A percentile compares a stretch with the other conserved stretches of the same genome.
Conservation (phyloP, 2,797 vertebrate species). For the Spatula versicolor region DNA sequence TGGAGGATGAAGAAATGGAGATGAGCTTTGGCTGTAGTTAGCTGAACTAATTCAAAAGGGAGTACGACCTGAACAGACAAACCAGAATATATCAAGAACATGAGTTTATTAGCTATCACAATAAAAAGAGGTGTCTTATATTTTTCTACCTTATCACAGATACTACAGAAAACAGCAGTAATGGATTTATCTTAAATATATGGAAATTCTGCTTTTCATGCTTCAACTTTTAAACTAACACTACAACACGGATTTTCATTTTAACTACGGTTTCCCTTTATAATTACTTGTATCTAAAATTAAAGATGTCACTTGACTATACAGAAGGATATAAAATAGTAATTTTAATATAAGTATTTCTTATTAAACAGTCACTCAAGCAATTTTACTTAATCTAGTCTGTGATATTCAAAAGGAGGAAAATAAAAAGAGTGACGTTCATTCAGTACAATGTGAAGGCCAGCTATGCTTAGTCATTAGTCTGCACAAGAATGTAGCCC, state of each 20-base stretch:
- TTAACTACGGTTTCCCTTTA: neutral
- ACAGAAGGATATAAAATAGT: neutral
- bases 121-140: neutral
- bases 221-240: neutral
- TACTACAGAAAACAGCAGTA: neutral
- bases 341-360: neutral
- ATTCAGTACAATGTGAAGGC: neutral
- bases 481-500: neutral
- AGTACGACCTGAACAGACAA: fast-evolving
- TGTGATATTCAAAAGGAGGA: neutral
- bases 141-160: neutral
- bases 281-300: neutral
- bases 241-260: neutral
- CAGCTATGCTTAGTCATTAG: slow-evolving; percentile 20
- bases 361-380: neutral
- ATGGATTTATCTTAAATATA: neutral
- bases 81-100: neutral
- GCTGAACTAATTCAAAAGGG: neutral
- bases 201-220: neutral
- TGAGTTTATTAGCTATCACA: neutral
- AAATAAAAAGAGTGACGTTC: slow-evolving; percentile 7
- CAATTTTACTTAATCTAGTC: neutral
- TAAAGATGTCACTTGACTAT: neutral
- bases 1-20: neutral
- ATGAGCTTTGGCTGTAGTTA: neutral